Evolutionary conservation across 2,797 vertebrate genomes (phyloP).

Genomic region (Crypturellus tataupa): DNA sequence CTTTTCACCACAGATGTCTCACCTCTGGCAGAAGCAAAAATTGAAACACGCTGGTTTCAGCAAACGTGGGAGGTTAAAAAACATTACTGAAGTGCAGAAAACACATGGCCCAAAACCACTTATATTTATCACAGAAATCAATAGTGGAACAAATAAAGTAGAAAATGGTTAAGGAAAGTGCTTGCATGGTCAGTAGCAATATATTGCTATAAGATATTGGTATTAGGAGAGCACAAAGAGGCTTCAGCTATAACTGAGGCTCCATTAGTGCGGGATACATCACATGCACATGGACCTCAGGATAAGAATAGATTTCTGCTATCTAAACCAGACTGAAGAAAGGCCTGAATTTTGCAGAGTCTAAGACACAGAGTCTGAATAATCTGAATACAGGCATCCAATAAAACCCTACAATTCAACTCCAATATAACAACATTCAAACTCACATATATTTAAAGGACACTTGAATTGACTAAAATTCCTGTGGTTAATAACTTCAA

Average conservation of each 20-base stretch:
- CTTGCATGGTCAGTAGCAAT: not conserved
- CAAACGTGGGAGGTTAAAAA: slow-evolving; percentile 14
- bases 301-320: not conserved
- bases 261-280: not conserved
- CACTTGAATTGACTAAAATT: no score
- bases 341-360: not conserved
- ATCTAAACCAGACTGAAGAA: not conserved
- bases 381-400: not conserved
- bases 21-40: not conserved
- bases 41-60: slow-evolving; percentile 4
- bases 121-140: slow-evolving; percentile 20
- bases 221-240: not conserved
- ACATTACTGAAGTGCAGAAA: not conserved
- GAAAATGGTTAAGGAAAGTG: not conserved
- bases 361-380: not conserved
- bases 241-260: not conserved
- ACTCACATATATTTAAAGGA: not conserved
- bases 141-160: slow-evolving; percentile 25
- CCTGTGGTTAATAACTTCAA: no score
- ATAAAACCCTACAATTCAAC: not conserved
- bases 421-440: not conserved
- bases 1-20: not conserved
- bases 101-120: not conserved
- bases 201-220: not conserved
- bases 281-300: no score